Percentiles rank a stretch among this genome's conserved stretches.
Evolutionary conservation across 2,888 invertebrate species (phyloP).

Genomic region (Athalia cordata): DNA sequence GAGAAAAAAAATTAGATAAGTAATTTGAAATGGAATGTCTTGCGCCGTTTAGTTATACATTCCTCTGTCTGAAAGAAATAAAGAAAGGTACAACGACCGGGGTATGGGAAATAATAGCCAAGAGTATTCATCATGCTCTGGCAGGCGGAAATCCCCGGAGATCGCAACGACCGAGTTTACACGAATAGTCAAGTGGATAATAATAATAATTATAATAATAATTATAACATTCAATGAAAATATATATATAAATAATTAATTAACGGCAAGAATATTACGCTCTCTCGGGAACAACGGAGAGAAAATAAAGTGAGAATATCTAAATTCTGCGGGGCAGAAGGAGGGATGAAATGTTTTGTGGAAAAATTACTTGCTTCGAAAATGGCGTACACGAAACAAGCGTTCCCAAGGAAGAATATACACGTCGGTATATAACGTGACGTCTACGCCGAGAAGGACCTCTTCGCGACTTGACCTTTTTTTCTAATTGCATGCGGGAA

Average conservation of each 20-base stretch:
- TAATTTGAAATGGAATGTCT: not conserved
- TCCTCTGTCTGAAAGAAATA: not conserved
- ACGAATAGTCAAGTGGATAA: conserved; percentile 10
- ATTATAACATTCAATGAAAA: not conserved
- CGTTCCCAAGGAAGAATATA: conserved; percentile 56
- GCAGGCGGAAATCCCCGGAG: not conserved
- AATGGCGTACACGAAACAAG: not conserved
- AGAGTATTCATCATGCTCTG: not conserved
- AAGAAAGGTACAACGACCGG: not conserved
- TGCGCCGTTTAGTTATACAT: not conserved
- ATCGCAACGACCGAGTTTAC: not conserved
- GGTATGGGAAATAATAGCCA: not conserved
- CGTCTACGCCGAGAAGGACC: conserved; percentile 39
- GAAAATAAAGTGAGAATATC: not conserved
- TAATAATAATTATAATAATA: conserved; percentile 3
- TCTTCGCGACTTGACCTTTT: conserved; percentile 63
- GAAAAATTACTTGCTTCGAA: too few relatives aligned
- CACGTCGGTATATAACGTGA: conserved; percentile 48
- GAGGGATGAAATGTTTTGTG: not conserved
- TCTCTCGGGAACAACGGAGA: not conserved
- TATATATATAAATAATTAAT: not conserved
- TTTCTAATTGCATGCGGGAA: conserved; percentile 62
- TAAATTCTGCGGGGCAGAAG: not conserved
- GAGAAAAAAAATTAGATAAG: not conserved
- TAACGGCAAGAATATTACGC: not conserved